Evolutionary conservation across 2,888 invertebrate species (phyloP), one percentile per base, ranked within the genome.

Genomic region (Rhaphigaster nebulosa): DNA sequence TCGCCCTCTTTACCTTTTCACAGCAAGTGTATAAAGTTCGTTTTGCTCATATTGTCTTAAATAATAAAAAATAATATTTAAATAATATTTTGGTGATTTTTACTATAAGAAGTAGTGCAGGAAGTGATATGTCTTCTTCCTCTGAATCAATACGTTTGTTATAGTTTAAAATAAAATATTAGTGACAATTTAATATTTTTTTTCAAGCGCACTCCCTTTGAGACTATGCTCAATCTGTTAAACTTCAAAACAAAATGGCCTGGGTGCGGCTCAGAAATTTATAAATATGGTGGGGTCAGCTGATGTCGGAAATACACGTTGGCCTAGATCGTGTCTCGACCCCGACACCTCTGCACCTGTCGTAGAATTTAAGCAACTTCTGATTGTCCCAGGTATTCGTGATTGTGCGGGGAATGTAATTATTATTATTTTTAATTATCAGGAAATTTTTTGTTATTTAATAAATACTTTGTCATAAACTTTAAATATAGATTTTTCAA

Each of bases 301-400:
- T 15, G 13, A 45, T 45, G 84, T 50, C 45, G 84, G 84, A 84
- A 84, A 84, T 84, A 84, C 84, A 38, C 45, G 84, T 84, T 84
- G 84, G 84, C 84, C 84, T 45, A 84, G 45, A 84, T 84, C 84
- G 45, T 76, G 84, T 41, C 41, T 45, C 84, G 84, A 84, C 45
- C 45, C 29, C 45, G 41, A 13, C n/a, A 84, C 84, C 84, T 76
- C 38, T 38, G 34, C 70, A 76, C 70, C 70, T 76, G 70, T 60
- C 29, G 3, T 29, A 29, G n/a, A 1, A 13, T 60, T 29, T n/a
- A n/a, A 60, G n/a, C n/a, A n/a, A 60, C 29, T 56, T 3, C 52
- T 52, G 13, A 52, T 23, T 23, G 8, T 56, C 26, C 10, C 23
- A 3, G 0, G 26, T 56, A 23, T 45, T 45, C 10, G 10, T 45